A percentile compares a stretch with the other conserved stretches of the same genome.
phyloP scores from a whole-genome alignment of 2,888 invertebrate species.

The Scaptomyza cyrtandrae region DNA sequence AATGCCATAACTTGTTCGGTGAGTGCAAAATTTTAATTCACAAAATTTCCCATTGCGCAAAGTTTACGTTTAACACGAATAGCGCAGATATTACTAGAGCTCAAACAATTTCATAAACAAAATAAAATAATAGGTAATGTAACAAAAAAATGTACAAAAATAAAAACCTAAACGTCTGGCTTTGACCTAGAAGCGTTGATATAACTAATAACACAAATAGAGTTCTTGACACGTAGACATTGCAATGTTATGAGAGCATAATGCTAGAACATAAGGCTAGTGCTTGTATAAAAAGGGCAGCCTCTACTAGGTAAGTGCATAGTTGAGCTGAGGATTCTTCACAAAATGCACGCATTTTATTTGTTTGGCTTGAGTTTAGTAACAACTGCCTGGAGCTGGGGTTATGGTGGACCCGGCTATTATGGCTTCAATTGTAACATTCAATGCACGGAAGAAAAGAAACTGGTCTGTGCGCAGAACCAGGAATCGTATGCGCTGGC shows the following conservation, averaged over 20 bases:
- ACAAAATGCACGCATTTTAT: constrained; percentile 30
- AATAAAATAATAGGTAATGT: constrained; percentile 4
- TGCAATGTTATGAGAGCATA: constrained; percentile 45
- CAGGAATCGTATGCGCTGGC: background rate
- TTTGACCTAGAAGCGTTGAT: constrained; percentile 11
- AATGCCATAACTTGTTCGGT: constrained; percentile 10
- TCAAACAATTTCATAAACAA: constrained; percentile 31
- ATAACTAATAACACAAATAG: constrained; percentile 28
- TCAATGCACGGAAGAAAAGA: background rate
- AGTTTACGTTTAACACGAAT: constrained; percentile 42
- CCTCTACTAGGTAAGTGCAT: constrained; percentile 29
- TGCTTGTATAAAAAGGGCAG: constrained; percentile 47
- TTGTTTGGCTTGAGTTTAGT: constrained; percentile 16
- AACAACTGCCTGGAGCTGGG: constrained; percentile 13
- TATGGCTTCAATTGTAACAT: constrained; percentile 19
- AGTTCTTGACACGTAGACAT: constrained; percentile 53
- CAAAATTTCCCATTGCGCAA: constrained; percentile 42
- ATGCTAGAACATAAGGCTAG: background rate
- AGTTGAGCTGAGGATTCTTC: constrained; percentile 22
- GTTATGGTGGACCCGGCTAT: constrained; percentile 7
- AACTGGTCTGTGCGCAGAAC: constrained; percentile 33
- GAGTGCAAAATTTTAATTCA: constrained; percentile 41
- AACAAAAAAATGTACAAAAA: background rate
- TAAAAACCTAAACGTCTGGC: constrained; percentile 23
- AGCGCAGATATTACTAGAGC: constrained; percentile 26